Evolutionary conservation across 2,797 vertebrate genomes (phyloP), one percentile per base, ranked within the genome.

Genomic region (Periophthalmus magnuspinnatus): DNA sequence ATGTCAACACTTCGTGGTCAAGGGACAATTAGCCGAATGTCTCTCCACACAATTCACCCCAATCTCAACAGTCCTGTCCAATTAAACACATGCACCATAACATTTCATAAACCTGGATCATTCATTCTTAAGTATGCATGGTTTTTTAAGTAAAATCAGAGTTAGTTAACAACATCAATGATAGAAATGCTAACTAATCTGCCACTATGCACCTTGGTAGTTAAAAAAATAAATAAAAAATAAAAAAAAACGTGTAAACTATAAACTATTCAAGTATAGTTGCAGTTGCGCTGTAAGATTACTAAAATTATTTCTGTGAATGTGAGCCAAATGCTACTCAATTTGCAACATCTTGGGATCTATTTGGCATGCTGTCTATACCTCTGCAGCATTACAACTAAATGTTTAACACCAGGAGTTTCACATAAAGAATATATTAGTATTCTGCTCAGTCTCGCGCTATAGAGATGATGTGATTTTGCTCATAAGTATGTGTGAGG

Each of bases 401-500:
- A 47, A 64, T 28, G 17, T 63, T 64, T 28, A 28, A 62, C 28
- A 59, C 57, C 32, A 36, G n/a, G 47, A 50, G 24, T n/a, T 65
- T 13, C 24, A 65, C 32, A 45, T 28, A 52, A 59, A 70, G 8
- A 24, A 59, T 48, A 58, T 64, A 74, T 56, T 84, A 68, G 61
- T 76, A 73, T 75, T 83, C 71, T 78, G 41, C 70, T 71, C 74
- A 78, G 0, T 24, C 48, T 14, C 13, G 13, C 24, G 16, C 55
- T 57, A 57, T 28, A 65, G 45, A 33, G 14, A 65, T n/a, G 24
- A 65, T 68, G 59, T 74, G 79, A 81, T 75, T 22, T 54, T 67
- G 54, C 78, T 71, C 77, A 77, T 60, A 72, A 74, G 78, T 69
- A 67, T 79, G 68, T 64, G 52, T 74, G 75, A 70, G 74, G 32